Conservation (phyloP, 2,888 invertebrate species). For the Epsilonema sp. region DNA sequence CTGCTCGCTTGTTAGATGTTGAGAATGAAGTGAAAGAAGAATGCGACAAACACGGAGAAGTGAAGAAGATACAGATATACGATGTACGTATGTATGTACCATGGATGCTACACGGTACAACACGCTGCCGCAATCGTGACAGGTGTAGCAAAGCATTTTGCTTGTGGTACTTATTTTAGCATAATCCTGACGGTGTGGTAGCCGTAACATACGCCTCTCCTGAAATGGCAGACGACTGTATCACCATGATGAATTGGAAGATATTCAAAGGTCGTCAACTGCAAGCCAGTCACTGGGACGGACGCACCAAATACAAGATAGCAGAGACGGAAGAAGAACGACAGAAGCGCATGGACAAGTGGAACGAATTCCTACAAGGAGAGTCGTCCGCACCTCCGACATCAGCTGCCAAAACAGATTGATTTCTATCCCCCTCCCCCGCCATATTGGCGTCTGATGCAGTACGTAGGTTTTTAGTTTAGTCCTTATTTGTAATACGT, state of each 20-base stretch:
- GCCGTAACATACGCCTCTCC: constrained; percentile 71
- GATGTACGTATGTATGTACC: constrained; percentile 58
- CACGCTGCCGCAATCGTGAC: no score
- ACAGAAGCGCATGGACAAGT: constrained; percentile 56
- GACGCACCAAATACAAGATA: constrained; percentile 71
- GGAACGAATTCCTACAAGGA: no score
- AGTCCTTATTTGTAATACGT: no score
- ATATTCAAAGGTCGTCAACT: constrained; percentile 71
- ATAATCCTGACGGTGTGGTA: constrained; percentile 77
- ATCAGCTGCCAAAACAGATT: no score
- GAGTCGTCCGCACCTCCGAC: no score
- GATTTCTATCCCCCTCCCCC: no score
- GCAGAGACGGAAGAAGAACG: constrained; percentile 73
- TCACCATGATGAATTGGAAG: constrained; percentile 63
- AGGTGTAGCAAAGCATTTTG: no score
- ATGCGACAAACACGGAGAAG: constrained; percentile 70
- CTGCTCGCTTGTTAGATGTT: constrained; percentile 66
- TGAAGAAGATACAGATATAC: constrained; percentile 68
- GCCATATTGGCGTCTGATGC: no score
- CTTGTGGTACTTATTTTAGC: no score
- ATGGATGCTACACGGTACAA: no score
- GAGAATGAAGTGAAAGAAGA: constrained; percentile 73
- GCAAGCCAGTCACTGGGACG: constrained; percentile 77
- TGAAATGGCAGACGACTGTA: constrained; percentile 73
- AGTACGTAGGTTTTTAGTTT: no score